A percentile compares a stretch with the other conserved stretches of the same genome.
phyloP scores from a whole-genome alignment of 2,888 invertebrate species.

The Heterodera filipjevi region DNA sequence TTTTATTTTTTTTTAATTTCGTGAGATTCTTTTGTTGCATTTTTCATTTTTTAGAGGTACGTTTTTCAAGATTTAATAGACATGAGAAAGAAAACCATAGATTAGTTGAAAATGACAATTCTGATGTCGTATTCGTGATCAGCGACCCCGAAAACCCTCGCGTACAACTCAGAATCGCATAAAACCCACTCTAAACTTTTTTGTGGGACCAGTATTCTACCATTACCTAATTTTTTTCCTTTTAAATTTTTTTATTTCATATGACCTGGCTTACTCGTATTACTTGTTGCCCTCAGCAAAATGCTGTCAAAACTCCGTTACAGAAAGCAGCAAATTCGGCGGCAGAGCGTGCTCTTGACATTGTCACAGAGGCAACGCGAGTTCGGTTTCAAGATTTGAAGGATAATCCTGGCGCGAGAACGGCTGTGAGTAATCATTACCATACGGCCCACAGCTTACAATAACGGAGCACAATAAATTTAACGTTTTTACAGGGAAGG shows the following conservation, averaged over 20 bases:
- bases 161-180: no score
- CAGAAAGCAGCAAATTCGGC: slow-evolving; percentile 43
- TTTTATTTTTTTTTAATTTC: no score
- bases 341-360: slow-evolving; percentile 54
- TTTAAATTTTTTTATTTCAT: neutral
- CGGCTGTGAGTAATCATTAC: slow-evolving; percentile 36
- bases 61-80: no score
- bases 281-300: neutral
- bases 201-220: no score
- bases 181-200: no score
- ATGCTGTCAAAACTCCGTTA: slow-evolving; percentile 14
- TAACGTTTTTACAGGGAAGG: slow-evolving; percentile 47
- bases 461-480: neutral
- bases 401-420: slow-evolving; percentile 62
- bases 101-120: no score
- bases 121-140: no score
- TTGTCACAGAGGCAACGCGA: slow-evolving; percentile 53
- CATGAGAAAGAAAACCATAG: no score
- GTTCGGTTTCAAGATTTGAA: slow-evolving; percentile 54
- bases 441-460: neutral
- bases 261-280: neutral
- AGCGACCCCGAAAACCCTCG: no score
- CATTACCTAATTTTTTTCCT: neutral
- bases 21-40: no score
- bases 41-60: no score